phyloP scores from a whole-genome alignment of 2,888 invertebrate species.

The Anorthoa munda region DNA sequence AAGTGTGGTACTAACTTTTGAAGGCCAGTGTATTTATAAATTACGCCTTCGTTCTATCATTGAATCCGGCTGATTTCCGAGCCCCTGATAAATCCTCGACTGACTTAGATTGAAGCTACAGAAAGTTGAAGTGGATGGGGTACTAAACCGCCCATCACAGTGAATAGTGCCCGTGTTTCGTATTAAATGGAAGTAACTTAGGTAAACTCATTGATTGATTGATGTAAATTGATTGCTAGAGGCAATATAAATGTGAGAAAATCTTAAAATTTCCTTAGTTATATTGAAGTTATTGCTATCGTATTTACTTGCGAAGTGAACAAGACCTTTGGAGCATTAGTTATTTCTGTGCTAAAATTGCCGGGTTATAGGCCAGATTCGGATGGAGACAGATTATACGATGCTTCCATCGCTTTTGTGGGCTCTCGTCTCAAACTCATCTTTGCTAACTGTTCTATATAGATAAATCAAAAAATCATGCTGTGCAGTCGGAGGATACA shows the following conservation, averaged over 20 bases:
- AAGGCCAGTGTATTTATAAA: too few species aligned
- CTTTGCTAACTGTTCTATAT: background rate
- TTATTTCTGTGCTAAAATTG: conserved; percentile 7
- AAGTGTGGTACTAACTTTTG: too few species aligned
- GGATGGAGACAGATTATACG: background rate
- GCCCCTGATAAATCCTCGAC: conserved; percentile 53
- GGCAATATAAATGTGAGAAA: conserved; percentile 66
- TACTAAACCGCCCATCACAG: conserved; percentile 70
- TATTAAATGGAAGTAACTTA: conserved; percentile 73
- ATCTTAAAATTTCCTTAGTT: conserved; percentile 50
- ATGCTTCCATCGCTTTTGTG: background rate
- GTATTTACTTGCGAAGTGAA: conserved; percentile 21
- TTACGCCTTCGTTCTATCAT: background rate
- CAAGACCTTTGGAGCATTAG: background rate
- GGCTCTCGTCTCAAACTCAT: background rate
- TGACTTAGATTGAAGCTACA: conserved; percentile 75
- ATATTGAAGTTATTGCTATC: conserved; percentile 12
- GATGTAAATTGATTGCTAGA: conserved; percentile 75
- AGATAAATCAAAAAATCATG: too few species aligned
- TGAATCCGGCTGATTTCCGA: conserved; percentile 37
- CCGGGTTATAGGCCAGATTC: background rate
- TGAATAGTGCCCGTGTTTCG: conserved; percentile 73
- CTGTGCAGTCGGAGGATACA: too few species aligned
- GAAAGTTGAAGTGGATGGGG: conserved; percentile 67
- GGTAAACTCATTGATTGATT: conserved; percentile 73